Evolutionary conservation across 2,113 vertebrate genomes (phyloP), one percentile per base, ranked within the genome.

Genomic region (Dicerorhinus sumatrensis): DNA sequence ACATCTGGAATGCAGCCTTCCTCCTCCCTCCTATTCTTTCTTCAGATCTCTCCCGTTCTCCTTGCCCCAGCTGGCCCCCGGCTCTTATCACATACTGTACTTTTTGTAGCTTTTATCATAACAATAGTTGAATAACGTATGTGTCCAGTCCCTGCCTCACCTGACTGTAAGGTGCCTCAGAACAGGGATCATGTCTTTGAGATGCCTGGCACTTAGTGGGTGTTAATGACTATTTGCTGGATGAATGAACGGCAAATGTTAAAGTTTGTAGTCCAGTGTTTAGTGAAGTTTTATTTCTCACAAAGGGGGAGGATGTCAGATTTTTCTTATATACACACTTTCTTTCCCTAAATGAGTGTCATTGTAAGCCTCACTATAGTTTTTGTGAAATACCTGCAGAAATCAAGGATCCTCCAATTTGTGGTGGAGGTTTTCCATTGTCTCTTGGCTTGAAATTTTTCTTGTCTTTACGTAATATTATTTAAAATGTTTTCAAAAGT

Each of bases 371-470:
- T 90, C 60, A n/a, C 33, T 65, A 58, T 12, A 85, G 54, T 69
- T 84, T 87, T 87, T 84, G 14, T 84, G 65, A 85, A 85, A n/a
- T 89, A 75, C 16, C 6, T 62, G 14, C 33, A 87, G 23, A 92
- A 89, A 89, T 54, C 62, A 76, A 36, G 48, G 48, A 69, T 82
- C 39, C 48, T 89, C 8, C 27, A 70, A 10, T 92, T 81, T 81
- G 39, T 36, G 27, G 11, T 95, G 60, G 82, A 91, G 84, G 31
- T 25, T 67, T 79, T 79, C 63, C 39, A 48, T 12, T 51, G 25
- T 48, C 72, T 96, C 89, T 86, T 94, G 81, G 29, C 63, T 82
- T 92, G 70, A 91, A 87, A 62, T 58, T 56, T 85, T 94, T 94
- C 36, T 79, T 89, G 36, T 88, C 86, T 56, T 82, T 76, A 51